Percentiles rank a stretch among this genome's conserved stretches.
phyloP scores from a whole-genome alignment of 2,113 vertebrate species.

The Sphaerodactylus townsendi region DNA sequence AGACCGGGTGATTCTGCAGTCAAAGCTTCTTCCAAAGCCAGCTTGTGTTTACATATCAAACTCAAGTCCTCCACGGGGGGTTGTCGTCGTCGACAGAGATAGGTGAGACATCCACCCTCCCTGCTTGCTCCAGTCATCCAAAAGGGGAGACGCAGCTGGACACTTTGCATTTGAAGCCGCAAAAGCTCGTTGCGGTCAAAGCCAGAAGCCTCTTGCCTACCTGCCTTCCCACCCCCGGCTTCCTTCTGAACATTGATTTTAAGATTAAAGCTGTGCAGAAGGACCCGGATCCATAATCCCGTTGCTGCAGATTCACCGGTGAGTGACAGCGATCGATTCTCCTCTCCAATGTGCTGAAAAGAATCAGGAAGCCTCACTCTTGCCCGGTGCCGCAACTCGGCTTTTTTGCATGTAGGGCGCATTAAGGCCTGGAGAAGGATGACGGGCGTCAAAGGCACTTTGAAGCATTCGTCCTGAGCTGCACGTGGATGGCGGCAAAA shows the following conservation, averaged over 20 bases:
- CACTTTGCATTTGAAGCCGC: conserved; percentile 23
- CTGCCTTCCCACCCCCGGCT: conserved; percentile 45
- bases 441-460: conserved; percentile 11
- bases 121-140: not conserved
- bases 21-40: not conserved
- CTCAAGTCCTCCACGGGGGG: rapidly evolving
- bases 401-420: conserved; percentile 1
- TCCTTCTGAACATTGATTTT: conserved; percentile 61
- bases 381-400: not conserved
- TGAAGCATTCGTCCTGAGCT: rapidly evolving
- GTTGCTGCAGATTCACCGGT: conserved; percentile 52
- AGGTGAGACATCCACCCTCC: not conserved
- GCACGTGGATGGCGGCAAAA: not conserved
- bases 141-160: not conserved
- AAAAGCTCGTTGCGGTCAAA: conserved; percentile 49
- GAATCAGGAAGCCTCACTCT: conserved; percentile 42
- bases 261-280: conserved; percentile 46
- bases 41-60: not conserved
- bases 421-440: not conserved
- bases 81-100: not conserved
- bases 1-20: not conserved
- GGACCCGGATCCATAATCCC: conserved; percentile 59
- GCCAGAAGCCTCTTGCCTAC: conserved; percentile 5
- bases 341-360: conserved; percentile 14
- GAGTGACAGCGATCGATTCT: conserved; percentile 72